These are phyloP conservation scores for Sylvicapra grimmia DNA, from an alignment of 2,113 vertebrate genomes.

Conservation along the genomic window DNA sequence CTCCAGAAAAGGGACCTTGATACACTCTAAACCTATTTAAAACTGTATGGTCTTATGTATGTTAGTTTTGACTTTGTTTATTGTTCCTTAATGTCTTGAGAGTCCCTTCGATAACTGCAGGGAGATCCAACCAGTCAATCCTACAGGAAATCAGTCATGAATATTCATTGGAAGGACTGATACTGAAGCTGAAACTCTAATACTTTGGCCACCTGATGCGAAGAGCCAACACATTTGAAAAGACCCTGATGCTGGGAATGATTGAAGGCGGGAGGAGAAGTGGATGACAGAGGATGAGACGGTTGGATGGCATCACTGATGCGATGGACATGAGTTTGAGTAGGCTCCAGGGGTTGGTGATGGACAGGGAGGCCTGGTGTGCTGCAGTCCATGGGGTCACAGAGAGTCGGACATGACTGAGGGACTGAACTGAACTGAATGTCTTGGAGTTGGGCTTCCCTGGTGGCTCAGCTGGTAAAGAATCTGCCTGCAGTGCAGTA, in stretches of 20 bases:
- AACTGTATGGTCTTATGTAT: not conserved
- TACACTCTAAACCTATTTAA: not conserved
- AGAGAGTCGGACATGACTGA: not conserved
- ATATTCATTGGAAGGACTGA: not conserved
- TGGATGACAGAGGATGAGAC: not conserved
- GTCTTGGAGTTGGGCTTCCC: not conserved
- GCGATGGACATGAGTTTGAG: not conserved
- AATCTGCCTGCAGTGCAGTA: not conserved
- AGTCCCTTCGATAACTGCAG: not conserved
- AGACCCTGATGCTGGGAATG: not conserved
- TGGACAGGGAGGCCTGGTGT: rapidly evolving
- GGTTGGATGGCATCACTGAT: not conserved
- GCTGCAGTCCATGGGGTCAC: not conserved
- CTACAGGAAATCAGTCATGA: not conserved
- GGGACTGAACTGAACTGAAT: not conserved
- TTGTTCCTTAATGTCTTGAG: not conserved
- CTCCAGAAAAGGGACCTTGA: not conserved
- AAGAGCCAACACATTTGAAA: not conserved
- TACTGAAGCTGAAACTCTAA: not conserved
- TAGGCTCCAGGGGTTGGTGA: not conserved
- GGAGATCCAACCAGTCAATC: not conserved
- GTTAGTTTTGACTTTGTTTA: not conserved
- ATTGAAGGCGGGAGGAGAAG: not conserved
- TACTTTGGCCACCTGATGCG: not conserved
- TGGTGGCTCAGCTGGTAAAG: not conserved